phyloP scores from a whole-genome alignment of 2,113 vertebrate species.

The Rhynchomys soricoides region DNA sequence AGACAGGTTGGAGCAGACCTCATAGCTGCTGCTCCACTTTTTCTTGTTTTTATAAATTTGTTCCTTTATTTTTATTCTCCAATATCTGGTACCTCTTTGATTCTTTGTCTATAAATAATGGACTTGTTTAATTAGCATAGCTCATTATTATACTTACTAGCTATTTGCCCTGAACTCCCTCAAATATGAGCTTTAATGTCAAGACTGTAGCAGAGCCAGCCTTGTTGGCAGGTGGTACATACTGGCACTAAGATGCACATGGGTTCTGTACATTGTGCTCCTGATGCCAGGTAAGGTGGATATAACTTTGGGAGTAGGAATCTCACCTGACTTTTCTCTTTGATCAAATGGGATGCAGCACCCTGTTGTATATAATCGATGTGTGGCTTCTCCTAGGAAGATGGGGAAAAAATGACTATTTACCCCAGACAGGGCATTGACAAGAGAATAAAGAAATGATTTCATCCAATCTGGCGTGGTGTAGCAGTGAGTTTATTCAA shows the following conservation, averaged over 20 bases:
- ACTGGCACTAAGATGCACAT: background rate
- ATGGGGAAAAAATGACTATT: background rate
- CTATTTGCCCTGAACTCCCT: background rate
- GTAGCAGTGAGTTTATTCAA: background rate
- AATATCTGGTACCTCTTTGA: background rate
- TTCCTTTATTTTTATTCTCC: background rate
- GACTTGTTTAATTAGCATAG: background rate
- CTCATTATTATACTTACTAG: background rate
- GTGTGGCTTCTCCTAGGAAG: background rate
- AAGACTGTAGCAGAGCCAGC: background rate
- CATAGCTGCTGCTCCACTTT: background rate
- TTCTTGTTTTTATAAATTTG: background rate
- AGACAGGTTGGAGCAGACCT: too few species aligned
- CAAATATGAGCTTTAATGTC: background rate
- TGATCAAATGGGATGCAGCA: background rate
- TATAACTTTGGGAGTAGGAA: background rate
- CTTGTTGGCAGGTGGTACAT: background rate
- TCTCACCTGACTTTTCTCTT: background rate
- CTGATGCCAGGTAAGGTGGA: background rate
- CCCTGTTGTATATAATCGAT: background rate
- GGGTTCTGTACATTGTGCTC: fast-evolving
- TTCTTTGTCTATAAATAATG: constrained; percentile 15
- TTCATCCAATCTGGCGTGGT: background rate
- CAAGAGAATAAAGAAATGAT: background rate
- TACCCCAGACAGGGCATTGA: background rate